These are phyloP conservation scores for Netelia virgata DNA, from an alignment of 2,888 invertebrate genomes.

Conservation along the genomic window DNA sequence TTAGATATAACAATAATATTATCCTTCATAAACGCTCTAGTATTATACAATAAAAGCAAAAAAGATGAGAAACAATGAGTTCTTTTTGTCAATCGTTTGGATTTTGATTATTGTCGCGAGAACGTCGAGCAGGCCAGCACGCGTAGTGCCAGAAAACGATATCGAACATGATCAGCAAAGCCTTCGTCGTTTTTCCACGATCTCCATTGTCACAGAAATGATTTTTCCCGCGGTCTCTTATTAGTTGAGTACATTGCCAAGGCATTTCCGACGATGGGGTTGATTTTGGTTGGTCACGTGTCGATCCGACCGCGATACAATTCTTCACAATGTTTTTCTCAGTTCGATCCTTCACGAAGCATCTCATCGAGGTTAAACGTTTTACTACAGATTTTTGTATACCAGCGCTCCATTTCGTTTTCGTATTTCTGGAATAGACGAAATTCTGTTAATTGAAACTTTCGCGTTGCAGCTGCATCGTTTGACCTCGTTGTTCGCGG, in stretches of 20 bases:
- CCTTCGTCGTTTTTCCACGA: slow-evolving; percentile 42
- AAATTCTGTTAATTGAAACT: neutral
- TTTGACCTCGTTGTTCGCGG: no score
- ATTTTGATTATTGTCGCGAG: slow-evolving; percentile 24
- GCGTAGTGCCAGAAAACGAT: slow-evolving; percentile 63
- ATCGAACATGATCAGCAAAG: slow-evolving; percentile 56
- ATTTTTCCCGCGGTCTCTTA: neutral
- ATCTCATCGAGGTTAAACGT: slow-evolving; percentile 15
- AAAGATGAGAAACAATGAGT: neutral
- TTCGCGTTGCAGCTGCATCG: neutral
- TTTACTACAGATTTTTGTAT: neutral
- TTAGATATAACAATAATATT: slow-evolving; percentile 19
- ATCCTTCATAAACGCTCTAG: slow-evolving; percentile 1
- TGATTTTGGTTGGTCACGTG: neutral
- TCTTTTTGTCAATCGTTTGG: neutral
- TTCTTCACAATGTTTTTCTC: neutral
- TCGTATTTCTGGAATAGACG: slow-evolving; percentile 1
- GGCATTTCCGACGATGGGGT: neutral
- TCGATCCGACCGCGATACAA: neutral
- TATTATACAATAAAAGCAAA: slow-evolving; percentile 2
- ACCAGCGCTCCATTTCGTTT: slow-evolving; percentile 16
- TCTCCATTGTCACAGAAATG: neutral
- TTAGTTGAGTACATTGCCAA: neutral
- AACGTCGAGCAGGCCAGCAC: slow-evolving; percentile 43
- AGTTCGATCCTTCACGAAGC: neutral